phyloP scores from a whole-genome alignment of 2,888 invertebrate genomes.

The Diplazon laetatorius region DNA sequence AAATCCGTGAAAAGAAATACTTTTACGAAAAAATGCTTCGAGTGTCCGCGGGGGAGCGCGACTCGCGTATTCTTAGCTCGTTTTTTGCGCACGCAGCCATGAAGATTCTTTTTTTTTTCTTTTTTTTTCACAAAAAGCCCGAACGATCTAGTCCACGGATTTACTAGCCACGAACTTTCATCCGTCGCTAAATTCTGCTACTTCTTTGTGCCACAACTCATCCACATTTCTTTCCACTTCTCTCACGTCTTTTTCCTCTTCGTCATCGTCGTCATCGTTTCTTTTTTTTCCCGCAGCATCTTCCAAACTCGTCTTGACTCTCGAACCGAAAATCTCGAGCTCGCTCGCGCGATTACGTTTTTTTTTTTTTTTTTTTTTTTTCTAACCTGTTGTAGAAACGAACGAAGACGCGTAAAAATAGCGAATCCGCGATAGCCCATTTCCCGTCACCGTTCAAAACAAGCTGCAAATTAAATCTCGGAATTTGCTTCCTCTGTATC shows the following conservation, averaged over 20 bases:
- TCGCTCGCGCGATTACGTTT: constrained; percentile 28
- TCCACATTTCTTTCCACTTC: constrained; percentile 34
- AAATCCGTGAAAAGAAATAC: constrained; percentile 69
- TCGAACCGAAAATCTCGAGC: constrained; percentile 12
- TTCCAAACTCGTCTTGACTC: constrained; percentile 44
- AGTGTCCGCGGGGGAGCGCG: not conserved
- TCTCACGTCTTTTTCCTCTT: constrained; percentile 6
- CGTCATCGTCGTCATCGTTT: constrained; percentile 29
- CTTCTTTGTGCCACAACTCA: constrained; percentile 24
- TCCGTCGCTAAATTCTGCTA: constrained; percentile 35
- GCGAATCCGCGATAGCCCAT: constrained; percentile 67
- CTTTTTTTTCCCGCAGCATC: constrained; percentile 30
- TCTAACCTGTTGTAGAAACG: constrained; percentile 78
- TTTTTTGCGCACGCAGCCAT: constrained; percentile 66
- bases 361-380: constrained; percentile 68
- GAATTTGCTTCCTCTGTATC: constrained; percentile 23
- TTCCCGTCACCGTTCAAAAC: constrained; percentile 44
- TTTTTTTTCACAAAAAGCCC: too few species aligned
- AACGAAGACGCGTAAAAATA: constrained; percentile 77
- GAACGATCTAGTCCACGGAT: constrained; percentile 65
- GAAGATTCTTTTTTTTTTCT: constrained; percentile 75
- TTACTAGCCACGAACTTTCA: constrained; percentile 60
- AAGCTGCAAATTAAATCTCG: too few species aligned
- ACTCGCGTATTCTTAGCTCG: constrained; percentile 74
- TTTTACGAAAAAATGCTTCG: constrained; percentile 64